phyloP scores from a whole-genome alignment of 2,113 vertebrate species.

The Dendrocopos noguchii region DNA sequence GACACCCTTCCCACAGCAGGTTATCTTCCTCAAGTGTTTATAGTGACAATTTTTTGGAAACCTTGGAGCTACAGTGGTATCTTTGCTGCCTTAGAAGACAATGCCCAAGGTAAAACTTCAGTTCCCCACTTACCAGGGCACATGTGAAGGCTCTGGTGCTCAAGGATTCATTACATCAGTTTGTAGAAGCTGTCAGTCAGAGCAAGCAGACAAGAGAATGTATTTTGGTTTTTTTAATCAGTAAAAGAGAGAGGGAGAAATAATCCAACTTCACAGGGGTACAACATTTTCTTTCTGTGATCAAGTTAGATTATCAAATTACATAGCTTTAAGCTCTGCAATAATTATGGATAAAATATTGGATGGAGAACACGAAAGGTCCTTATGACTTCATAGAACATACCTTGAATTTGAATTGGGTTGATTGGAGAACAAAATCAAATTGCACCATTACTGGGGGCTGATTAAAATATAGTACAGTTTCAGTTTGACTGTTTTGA shows the following conservation, averaged over 20 bases:
- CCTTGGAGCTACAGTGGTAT: constrained; percentile 20
- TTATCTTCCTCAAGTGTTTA: constrained; percentile 36
- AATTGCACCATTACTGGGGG: background rate
- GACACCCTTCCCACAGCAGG: constrained; percentile 24
- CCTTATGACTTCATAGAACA: background rate
- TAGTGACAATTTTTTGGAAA: background rate
- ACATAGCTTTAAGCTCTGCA: background rate
- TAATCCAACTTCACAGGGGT: background rate
- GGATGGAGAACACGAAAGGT: background rate
- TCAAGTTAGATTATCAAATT: background rate
- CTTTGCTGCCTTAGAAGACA: background rate
- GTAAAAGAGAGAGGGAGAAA: background rate
- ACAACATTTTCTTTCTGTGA: background rate
- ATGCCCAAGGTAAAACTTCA: constrained; percentile 35
- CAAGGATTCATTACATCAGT: constrained; percentile 53
- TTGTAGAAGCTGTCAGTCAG: constrained; percentile 58
- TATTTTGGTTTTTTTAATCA: background rate
- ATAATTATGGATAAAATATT: background rate
- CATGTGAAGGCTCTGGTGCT: constrained; percentile 22
- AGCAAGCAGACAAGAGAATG: constrained; percentile 1
- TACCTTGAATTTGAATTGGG: background rate
- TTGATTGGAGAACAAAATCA: background rate
- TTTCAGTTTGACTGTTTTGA: background rate
- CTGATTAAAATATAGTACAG: background rate
- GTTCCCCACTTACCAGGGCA: constrained; percentile 10